Evolutionary conservation across 2,113 vertebrate species (phyloP), one percentile per base, ranked within the genome.

Genomic region (Paramisgurnus dabryanus): DNA sequence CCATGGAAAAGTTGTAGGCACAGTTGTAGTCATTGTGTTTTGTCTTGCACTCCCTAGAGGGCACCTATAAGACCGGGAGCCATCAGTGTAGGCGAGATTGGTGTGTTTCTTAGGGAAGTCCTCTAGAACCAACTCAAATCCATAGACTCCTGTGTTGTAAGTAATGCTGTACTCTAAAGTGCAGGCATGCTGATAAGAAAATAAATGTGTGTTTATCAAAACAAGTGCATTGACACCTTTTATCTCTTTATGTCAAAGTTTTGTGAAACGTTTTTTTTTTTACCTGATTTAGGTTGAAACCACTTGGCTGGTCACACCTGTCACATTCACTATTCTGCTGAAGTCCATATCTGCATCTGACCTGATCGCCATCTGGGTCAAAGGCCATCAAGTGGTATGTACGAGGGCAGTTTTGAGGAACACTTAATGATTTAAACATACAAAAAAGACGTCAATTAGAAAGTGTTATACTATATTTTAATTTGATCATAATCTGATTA

Each of bases 351-450:
- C 90, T 80, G 71, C 91, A 92, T 66, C 74, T 82, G 34, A 93
- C 90, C 27, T n/a, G 47, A 75, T 93, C 92, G 1, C 87, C 89
- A 68, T 93, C 91, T 13, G 90, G 84, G 72, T 92, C 92, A 69
- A 86, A 87, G n/a, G 88, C 49, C n/a, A 84, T 53, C 72, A 91
- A 65, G 12, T 79, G 82, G 70, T 92, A 89, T 50, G 84, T 77
- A 9, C 89, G 85, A 1, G 84, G 88, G 82, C 92, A 93, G 86
- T 93, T 93, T 68, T 85, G 68, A 18, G 91, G 91, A 58, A 92
- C 81, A 76, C 92, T 84, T 18, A 6, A 45, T 43, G 27, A 66
- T 11, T 39, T 15, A 7, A 22, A 27, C 4, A 73, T 0, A 73
- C 2, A 58, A 58, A 58, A 58, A 11, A n/a, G 2, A 7, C 6